A percentile compares a stretch with the other conserved stretches of the same genome.
Conservation (phyloP, 2,888 invertebrate species). For the Taenaris catops region DNA sequence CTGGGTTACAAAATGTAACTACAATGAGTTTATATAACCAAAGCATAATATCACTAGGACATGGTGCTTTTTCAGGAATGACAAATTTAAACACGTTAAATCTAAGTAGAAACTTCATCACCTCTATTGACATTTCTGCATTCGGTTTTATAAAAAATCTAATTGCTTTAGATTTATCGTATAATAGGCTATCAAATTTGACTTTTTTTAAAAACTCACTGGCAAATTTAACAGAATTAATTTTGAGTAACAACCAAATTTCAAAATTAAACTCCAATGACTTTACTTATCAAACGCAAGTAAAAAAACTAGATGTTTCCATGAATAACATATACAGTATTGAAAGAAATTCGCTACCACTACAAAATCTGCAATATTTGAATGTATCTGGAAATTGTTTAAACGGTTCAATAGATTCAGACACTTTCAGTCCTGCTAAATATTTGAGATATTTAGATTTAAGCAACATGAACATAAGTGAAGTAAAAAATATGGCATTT, state of each 20-base stretch:
- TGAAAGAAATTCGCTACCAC: conserved; percentile 44
- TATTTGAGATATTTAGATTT: conserved; percentile 51
- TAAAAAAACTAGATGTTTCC: conserved; percentile 51
- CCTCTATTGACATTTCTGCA: conserved; percentile 30
- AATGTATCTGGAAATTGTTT: conserved; percentile 43
- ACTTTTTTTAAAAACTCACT: conserved; percentile 41
- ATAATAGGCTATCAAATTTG: conserved; percentile 40
- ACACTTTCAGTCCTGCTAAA: conserved; percentile 51
- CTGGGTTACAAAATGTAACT: conserved; percentile 44
- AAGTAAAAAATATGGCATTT: conserved; percentile 46
- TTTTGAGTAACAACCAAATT: conserved; percentile 47
- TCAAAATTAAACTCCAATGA: conserved; percentile 29
- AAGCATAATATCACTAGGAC: conserved; percentile 33
- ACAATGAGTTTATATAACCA: conserved; percentile 6
- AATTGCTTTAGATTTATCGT: conserved; percentile 46
- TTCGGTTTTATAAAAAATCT: conserved; percentile 36
- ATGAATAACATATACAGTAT: conserved; percentile 45
- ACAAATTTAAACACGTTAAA: conserved; percentile 38
- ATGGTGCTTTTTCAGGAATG: conserved; percentile 43
- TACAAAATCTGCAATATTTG: conserved; percentile 51
- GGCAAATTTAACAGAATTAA: conserved; percentile 41
- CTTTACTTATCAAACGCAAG: conserved; percentile 39
- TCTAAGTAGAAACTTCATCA: conserved; percentile 47
- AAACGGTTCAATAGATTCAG: conserved; percentile 36
- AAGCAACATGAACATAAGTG: conserved; percentile 42